phyloP scores from a whole-genome alignment of 2,113 vertebrate genomes.

The Triplophysa siluroides region DNA sequence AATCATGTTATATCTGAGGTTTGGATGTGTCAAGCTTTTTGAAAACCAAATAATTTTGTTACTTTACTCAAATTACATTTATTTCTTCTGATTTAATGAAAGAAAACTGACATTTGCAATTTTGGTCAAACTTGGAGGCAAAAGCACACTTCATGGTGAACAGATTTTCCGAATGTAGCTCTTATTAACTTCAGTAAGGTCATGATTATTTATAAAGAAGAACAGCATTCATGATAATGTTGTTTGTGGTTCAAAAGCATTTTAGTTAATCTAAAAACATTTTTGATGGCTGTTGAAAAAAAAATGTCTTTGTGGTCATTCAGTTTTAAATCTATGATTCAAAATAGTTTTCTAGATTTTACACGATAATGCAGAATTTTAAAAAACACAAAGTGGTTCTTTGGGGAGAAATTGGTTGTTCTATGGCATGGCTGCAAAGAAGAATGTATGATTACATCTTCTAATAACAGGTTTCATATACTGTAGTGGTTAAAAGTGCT shows the following conservation, averaged over 20 bases:
- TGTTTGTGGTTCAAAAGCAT: constrained; percentile 31
- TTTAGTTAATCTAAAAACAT: background rate
- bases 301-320: no score
- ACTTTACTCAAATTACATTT: constrained; percentile 23
- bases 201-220: constrained; percentile 48
- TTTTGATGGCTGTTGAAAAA: no score
- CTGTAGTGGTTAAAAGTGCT: no score
- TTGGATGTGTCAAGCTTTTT: background rate
- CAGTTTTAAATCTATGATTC: no score
- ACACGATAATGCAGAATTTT: background rate
- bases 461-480: no score
- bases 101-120: constrained; percentile 29
- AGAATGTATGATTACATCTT: no score
- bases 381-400: background rate
- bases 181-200: constrained; percentile 38
- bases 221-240: constrained; percentile 40
- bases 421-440: no score
- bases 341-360: background rate
- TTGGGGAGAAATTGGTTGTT: no score
- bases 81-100: constrained; percentile 33
- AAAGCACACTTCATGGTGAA: constrained; percentile 31
- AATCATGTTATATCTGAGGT: background rate
- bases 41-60: constrained; percentile 6
- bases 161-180: constrained; percentile 43
- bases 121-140: constrained; percentile 27